Evolutionary conservation across 2,797 vertebrate species (phyloP).

Genomic region (Otolemur crassicaudatus): DNA sequence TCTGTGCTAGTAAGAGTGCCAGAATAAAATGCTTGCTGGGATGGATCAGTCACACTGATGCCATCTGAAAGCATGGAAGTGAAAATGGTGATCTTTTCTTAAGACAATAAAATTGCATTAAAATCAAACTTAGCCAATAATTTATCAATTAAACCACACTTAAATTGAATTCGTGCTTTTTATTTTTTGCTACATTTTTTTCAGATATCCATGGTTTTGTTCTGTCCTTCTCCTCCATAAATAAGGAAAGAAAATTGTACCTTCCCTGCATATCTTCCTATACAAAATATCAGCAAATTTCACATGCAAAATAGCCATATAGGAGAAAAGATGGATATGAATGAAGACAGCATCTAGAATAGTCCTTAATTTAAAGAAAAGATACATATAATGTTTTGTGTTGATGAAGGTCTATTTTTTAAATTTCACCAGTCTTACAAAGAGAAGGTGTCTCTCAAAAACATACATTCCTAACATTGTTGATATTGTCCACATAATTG

Average conservation of each 20-base stretch:
- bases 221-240: neutral
- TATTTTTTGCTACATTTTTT: neutral
- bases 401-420: neutral
- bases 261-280: neutral
- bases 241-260: neutral
- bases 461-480: neutral
- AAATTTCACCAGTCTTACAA: neutral
- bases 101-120: neutral
- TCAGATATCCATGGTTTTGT: neutral
- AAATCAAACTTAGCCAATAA: neutral
- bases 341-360: neutral
- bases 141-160: neutral
- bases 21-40: neutral
- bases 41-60: neutral
- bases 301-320: neutral
- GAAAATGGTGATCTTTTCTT: neutral
- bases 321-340: neutral
- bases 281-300: neutral
- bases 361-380: neutral
- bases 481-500: neutral
- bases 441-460: neutral
- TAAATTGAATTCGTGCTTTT: neutral
- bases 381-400: neutral
- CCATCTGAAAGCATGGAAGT: neutral
- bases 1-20: neutral